Base-by-base conservation (phyloP, 2,888 invertebrate species). In the Ametastegia equiseti region DNA sequence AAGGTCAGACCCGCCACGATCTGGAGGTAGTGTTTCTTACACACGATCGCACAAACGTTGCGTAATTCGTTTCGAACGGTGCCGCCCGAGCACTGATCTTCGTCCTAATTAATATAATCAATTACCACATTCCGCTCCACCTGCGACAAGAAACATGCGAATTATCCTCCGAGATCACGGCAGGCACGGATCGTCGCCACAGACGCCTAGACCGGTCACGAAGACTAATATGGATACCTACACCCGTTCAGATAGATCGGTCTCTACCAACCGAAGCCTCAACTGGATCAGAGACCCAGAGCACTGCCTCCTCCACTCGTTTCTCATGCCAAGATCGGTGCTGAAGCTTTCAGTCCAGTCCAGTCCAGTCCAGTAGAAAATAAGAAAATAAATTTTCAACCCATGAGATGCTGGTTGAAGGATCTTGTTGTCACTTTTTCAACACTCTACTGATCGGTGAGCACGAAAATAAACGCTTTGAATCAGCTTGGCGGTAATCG, bases 131-230 rank as follows among this genome's bases (percentile, higher is more conserved):
- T 71, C 71, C 60, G n/a, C n/a, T 30, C 13, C 39, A 67, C 65
- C 65, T 67, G 65, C 65, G 65, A 67, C 39, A 67, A 39, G 19
- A 39, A 67, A 71, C 15, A 45, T 71, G 47, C 45, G 45, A 71
- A 71, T 27, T 27, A 47, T 30, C 71, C 47, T 4, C 5, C 45
- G 78, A 23, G 42, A 78, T 54, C 30, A 39, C 23, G 15, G 42
- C 19, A 69, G 69, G 30, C 73, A 50, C 19, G 50, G 42, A 78
- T 54, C 45, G 57, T 27, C 30, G 45, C 19, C 27, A n/a, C 39
- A 45, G 60, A 78, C 69, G 88, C 88, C 89, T 88, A 89, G 87
- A 89, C 89, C 89, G 89, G 89, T 89, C 87, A 86, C 83, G 79
- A 63, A 80, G 85, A 87, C 88, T 88, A 88, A 89, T 88, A 90